These are phyloP conservation scores for Drosophila tripunctata DNA, from an alignment of 2,888 invertebrate species.

Conservation along the genomic window DNA sequence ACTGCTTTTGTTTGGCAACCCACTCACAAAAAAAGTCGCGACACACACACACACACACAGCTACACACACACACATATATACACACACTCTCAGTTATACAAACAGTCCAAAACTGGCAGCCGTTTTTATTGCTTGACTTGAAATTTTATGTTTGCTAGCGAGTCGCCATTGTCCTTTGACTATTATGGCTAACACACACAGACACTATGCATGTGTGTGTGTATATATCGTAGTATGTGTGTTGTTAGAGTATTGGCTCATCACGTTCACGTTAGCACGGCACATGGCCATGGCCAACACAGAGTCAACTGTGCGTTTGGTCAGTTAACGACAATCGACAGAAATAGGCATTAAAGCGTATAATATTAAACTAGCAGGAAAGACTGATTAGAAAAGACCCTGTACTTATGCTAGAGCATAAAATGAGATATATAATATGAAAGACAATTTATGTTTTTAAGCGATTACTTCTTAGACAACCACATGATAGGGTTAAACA, in stretches of 20 bases:
- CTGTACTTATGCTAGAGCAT: no score
- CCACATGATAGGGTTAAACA: no score
- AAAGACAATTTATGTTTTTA: no score
- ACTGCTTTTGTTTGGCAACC: constrained; percentile 58
- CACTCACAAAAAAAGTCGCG: constrained; percentile 57
- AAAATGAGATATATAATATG: no score
- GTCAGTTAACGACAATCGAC: constrained; percentile 48
- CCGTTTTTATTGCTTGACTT: constrained; percentile 54
- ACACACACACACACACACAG: constrained; percentile 23
- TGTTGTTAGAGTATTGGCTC: constrained; percentile 47
- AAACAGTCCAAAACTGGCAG: constrained; percentile 27
- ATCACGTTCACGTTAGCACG: constrained; percentile 52
- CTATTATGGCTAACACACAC: constrained; percentile 59
- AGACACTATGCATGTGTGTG: constrained; percentile 25
- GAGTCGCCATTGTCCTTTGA: constrained; percentile 66
- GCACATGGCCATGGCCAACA: constrained; percentile 40
- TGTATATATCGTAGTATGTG: not conserved
- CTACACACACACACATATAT: constrained; percentile 17
- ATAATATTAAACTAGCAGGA: constrained; percentile 62
- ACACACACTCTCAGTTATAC: constrained; percentile 1
- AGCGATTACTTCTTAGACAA: no score
- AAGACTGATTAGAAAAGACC: no score
- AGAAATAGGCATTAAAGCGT: constrained; percentile 60
- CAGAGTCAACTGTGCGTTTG: constrained; percentile 9
- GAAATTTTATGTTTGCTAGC: constrained; percentile 57